phyloP scores from a whole-genome alignment of 2,113 vertebrate genomes.

The Brachirus orientalis region DNA sequence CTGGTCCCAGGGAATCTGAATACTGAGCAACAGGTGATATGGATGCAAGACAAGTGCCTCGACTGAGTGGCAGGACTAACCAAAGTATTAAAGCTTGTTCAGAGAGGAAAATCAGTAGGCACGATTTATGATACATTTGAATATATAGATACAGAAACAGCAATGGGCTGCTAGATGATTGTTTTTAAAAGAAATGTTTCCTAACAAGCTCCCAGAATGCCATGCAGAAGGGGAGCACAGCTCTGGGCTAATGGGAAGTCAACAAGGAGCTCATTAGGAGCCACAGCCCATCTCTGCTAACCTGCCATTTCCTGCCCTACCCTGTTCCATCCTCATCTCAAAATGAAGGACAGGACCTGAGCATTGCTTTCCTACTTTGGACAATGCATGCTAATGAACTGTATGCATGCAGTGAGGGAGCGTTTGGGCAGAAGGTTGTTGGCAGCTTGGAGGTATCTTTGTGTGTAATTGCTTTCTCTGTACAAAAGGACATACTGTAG shows the following conservation, averaged over 20 bases:
- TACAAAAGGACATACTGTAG: conserved; percentile 4
- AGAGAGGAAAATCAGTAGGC: conserved; percentile 7
- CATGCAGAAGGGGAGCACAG: conserved; percentile 7
- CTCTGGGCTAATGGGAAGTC: conserved; percentile 43
- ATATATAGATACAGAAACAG: conserved; percentile 27
- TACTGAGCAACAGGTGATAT: conserved; percentile 30
- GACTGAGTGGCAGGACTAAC: not conserved
- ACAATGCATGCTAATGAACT: conserved; percentile 60
- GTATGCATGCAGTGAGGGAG: not conserved
- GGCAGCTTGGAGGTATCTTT: conserved; percentile 5
- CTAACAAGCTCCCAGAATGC: conserved; percentile 69
- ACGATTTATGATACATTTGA: conserved; percentile 4
- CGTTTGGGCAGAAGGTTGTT: conserved; percentile 2
- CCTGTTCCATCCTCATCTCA: conserved; percentile 44
- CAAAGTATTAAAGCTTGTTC: not conserved
- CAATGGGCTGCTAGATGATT: conserved; percentile 39
- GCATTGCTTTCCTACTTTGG: conserved; percentile 25
- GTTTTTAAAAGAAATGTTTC: conserved; percentile 54
- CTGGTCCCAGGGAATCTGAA: conserved; percentile 52
- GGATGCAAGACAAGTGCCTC: conserved; percentile 1
- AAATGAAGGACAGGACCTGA: conserved; percentile 61
- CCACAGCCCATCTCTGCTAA: conserved; percentile 45
- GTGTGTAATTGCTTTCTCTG: conserved; percentile 23
- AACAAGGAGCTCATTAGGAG: conserved; percentile 76
- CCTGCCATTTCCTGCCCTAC: conserved; percentile 49